Evolutionary conservation across 2,888 invertebrate genomes (phyloP).

Genomic region (Apamea sordens): DNA sequence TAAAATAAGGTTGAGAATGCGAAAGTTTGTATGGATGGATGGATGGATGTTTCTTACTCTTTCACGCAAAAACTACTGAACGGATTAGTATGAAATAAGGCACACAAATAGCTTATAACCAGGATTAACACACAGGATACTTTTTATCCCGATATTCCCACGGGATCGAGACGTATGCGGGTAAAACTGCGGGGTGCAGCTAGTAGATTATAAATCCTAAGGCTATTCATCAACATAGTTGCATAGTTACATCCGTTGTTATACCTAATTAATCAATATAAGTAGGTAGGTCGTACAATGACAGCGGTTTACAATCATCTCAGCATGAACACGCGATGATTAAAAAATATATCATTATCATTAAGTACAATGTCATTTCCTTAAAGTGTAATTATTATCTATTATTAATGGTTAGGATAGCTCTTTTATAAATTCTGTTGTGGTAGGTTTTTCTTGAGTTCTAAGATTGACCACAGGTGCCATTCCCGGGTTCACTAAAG

Average conservation of each 20-base stretch:
- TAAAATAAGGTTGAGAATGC: too few relatives aligned
- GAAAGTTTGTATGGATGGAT: too few relatives aligned
- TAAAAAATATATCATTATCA: not conserved
- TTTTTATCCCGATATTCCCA: too few relatives aligned
- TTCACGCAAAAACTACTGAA: too few relatives aligned
- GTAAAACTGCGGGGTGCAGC: too few relatives aligned
- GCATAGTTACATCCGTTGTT: slow-evolving; percentile 11
- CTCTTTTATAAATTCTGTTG: not conserved
- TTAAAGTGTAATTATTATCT: not conserved
- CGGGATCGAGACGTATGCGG: too few relatives aligned
- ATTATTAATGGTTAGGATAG: not conserved
- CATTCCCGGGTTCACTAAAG: too few relatives aligned
- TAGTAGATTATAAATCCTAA: not conserved
- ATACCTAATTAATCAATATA: slow-evolving; percentile 16
- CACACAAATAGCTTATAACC: too few relatives aligned
- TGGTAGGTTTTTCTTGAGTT: not conserved
- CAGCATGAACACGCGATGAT: slow-evolving; percentile 11
- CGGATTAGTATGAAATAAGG: too few relatives aligned
- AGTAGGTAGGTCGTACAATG: not conserved
- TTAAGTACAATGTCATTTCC: slow-evolving; percentile 5
- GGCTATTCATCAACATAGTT: not conserved
- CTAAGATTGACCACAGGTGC: too few relatives aligned
- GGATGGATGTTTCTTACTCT: too few relatives aligned
- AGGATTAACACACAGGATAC: too few relatives aligned
- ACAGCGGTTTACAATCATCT: slow-evolving; percentile 13